Conservation (phyloP, 2,113 vertebrate species). For the Merops nubicus region DNA sequence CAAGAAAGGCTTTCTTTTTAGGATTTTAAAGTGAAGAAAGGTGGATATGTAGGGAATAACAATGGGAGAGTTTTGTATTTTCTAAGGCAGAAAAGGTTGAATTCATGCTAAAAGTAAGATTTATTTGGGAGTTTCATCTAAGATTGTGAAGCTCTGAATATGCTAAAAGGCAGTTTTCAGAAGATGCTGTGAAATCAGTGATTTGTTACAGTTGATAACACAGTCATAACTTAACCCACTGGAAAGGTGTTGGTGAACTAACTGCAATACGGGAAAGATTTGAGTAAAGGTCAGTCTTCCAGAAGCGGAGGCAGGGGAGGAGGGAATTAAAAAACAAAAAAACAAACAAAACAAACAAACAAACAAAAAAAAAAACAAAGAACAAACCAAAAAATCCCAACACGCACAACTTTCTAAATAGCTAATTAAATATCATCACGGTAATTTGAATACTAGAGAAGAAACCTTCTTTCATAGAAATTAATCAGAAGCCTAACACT, state of each 20-base stretch:
- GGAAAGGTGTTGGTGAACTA: not conserved
- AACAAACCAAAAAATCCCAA: too few species aligned
- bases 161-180: not conserved
- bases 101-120: not conserved
- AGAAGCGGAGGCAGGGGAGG: not conserved
- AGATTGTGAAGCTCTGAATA: not conserved
- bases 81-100: not conserved
- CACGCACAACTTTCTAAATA: too few species aligned
- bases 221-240: not conserved
- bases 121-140: not conserved
- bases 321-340: not conserved
- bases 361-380: too few species aligned
- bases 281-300: not conserved
- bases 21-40: not conserved
- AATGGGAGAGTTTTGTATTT: not conserved
- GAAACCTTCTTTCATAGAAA: not conserved
- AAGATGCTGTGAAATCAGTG: not conserved
- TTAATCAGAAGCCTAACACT: not conserved
- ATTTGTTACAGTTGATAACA: not conserved
- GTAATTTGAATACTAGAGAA: not conserved
- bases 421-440: not conserved
- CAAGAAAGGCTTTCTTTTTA: not conserved
- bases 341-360: too few species aligned
- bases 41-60: not conserved
- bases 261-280: not conserved